Percentiles rank a stretch among this genome's conserved stretches.
phyloP scores from a whole-genome alignment of 1,140 invertebrate species.

The Temnothorax longispinosus region DNA sequence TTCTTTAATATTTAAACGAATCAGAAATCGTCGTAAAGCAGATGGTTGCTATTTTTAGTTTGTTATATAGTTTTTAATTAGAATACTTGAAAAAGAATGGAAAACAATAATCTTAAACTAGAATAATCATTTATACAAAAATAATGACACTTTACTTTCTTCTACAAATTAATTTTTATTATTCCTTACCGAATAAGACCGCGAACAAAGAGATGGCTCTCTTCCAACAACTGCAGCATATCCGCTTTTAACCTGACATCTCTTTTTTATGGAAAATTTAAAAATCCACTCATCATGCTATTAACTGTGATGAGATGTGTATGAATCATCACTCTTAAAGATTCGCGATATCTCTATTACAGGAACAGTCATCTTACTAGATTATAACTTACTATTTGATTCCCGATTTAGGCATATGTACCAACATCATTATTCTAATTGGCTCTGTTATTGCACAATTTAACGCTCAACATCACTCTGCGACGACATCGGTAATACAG shows the following conservation, averaged over 20 bases:
- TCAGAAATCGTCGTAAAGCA: not conserved
- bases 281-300: not conserved
- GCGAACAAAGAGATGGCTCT: not conserved
- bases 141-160: not conserved
- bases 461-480: constrained; percentile 36
- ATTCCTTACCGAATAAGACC: not conserved
- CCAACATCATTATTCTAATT: not conserved
- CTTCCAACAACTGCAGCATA: not conserved
- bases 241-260: not conserved
- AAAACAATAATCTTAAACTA: not conserved
- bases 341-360: not conserved
- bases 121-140: not conserved
- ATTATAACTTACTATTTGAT: not conserved
- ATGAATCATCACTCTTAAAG: not conserved
- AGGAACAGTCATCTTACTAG: not conserved
- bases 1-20: not conserved
- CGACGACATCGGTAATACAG: constrained; percentile 27
- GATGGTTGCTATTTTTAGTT: not conserved
- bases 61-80: not conserved
- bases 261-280: not conserved
- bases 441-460: constrained; percentile 29
- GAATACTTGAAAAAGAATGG: not conserved
- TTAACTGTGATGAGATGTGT: not conserved
- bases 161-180: not conserved
- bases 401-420: not conserved